Evolutionary conservation across 2,113 vertebrate species (phyloP).

Genomic region (Mobula hypostoma): DNA sequence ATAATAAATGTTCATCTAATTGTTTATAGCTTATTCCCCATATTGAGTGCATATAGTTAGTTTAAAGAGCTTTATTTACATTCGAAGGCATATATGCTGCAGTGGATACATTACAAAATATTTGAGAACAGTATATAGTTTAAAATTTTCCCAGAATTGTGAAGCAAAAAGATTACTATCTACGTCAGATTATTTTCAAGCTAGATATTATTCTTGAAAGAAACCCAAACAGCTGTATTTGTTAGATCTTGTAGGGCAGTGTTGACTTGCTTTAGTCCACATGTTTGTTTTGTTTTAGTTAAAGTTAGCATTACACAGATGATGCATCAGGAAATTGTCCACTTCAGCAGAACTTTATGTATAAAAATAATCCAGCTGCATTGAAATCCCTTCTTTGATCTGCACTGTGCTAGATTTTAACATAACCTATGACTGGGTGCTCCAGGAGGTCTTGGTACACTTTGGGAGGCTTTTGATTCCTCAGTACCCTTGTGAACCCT

Average conservation of each 20-base stretch:
- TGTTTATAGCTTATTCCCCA: background rate
- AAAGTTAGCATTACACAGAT: background rate
- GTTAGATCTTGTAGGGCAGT: too few species aligned
- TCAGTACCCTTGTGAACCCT: background rate
- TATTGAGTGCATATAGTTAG: too few species aligned
- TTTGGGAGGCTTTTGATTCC: background rate
- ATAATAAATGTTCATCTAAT: background rate
- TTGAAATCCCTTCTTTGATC: background rate
- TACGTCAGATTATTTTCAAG: background rate
- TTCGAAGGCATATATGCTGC: background rate
- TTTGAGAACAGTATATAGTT: background rate
- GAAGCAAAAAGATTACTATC: background rate
- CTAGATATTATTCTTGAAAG: background rate
- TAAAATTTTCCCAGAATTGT: background rate
- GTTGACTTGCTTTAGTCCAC: too few species aligned
- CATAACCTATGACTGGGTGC: background rate
- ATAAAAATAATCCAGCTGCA: background rate
- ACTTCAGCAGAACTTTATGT: background rate
- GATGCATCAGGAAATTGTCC: background rate
- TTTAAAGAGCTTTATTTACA: background rate
- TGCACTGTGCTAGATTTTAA: background rate
- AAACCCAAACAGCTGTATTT: slow-evolving; percentile 1
- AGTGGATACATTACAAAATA: background rate
- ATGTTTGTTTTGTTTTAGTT: too few species aligned
- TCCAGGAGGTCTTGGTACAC: background rate